Percentiles rank a stretch among this genome's conserved stretches.
These are phyloP conservation scores for Caenorhabditis doughertyi DNA, from an alignment of 2,888 invertebrate genomes.

Conservation along the genomic window DNA sequence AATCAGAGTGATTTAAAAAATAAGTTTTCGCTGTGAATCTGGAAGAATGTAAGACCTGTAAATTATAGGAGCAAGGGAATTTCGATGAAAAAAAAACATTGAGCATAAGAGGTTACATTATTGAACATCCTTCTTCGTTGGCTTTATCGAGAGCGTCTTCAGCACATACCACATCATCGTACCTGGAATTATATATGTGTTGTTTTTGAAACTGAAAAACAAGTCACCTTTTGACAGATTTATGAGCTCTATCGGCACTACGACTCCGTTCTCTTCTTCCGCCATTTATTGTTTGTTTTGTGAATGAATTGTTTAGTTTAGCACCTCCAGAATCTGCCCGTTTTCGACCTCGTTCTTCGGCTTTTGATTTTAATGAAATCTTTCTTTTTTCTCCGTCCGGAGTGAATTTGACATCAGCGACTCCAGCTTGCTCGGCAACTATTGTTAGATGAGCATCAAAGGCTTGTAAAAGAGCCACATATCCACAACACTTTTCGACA, in stretches of 20 bases:
- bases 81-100: background rate
- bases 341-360: slow-evolving; percentile 35
- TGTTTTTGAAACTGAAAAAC: background rate
- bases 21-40: background rate
- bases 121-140: slow-evolving; percentile 61
- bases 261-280: slow-evolving; percentile 62
- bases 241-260: slow-evolving; percentile 66
- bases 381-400: slow-evolving; percentile 29
- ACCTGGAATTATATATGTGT: slow-evolving; percentile 38
- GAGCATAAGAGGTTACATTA: slow-evolving; percentile 44
- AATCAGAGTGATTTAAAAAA: background rate
- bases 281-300: slow-evolving; percentile 25
- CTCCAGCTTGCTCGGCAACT: slow-evolving; percentile 65
- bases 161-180: slow-evolving; percentile 61
- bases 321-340: slow-evolving; percentile 22
- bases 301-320: slow-evolving; percentile 41
- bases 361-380: slow-evolving; percentile 10
- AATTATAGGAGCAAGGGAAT: slow-evolving; percentile 40
- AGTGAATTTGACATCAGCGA: slow-evolving; percentile 41
- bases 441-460: slow-evolving; percentile 73
- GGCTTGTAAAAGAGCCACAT: slow-evolving; percentile 72
- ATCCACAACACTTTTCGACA: slow-evolving; percentile 75
- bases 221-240: slow-evolving; percentile 50
- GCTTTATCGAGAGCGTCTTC: slow-evolving; percentile 54
- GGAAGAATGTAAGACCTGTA: slow-evolving; percentile 25